Percentiles rank a stretch among this genome's conserved stretches.
Evolutionary conservation across 2,113 vertebrate genomes (phyloP).

Genomic region (Lampris megalopsis): DNA sequence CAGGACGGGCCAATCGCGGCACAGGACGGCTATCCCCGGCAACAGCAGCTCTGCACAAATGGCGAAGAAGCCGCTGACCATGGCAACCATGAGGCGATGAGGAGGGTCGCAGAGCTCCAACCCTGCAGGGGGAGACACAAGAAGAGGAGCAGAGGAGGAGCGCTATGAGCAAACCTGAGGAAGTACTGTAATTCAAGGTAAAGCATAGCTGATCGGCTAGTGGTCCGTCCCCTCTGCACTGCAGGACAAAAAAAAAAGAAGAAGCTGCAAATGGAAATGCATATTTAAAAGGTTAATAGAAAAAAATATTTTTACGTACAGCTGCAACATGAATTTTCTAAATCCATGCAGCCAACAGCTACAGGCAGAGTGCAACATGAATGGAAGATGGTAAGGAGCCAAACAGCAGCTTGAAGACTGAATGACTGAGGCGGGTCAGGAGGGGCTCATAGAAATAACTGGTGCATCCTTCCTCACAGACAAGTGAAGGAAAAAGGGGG

Average conservation of each 20-base stretch:
- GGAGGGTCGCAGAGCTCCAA: constrained; percentile 89
- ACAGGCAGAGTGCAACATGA: too few species aligned
- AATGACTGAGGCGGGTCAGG: too few species aligned
- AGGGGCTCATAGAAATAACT: too few species aligned
- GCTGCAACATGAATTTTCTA: too few species aligned
- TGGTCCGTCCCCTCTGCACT: constrained; percentile 9
- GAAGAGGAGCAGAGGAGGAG: not conserved
- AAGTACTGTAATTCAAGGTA: constrained; percentile 7
- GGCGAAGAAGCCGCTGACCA: constrained; percentile 86
- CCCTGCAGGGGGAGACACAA: constrained; percentile 70
- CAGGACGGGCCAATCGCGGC: constrained; percentile 86
- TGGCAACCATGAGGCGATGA: constrained; percentile 84
- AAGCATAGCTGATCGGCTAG: constrained; percentile 7
- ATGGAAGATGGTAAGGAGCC: too few species aligned
- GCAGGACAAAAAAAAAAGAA: not conserved
- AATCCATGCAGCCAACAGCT: too few species aligned
- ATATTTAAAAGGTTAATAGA: too few species aligned
- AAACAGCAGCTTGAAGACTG: too few species aligned
- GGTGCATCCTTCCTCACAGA: not conserved
- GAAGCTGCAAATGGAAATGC: too few species aligned
- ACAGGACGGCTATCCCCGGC: constrained; percentile 84
- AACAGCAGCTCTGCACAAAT: constrained; percentile 87
- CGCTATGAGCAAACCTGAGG: not conserved
- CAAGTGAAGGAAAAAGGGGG: constrained; percentile 1
- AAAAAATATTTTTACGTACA: too few species aligned